Conservation (phyloP, 2,888 invertebrate species). For the Sesia bembeciformis region DNA sequence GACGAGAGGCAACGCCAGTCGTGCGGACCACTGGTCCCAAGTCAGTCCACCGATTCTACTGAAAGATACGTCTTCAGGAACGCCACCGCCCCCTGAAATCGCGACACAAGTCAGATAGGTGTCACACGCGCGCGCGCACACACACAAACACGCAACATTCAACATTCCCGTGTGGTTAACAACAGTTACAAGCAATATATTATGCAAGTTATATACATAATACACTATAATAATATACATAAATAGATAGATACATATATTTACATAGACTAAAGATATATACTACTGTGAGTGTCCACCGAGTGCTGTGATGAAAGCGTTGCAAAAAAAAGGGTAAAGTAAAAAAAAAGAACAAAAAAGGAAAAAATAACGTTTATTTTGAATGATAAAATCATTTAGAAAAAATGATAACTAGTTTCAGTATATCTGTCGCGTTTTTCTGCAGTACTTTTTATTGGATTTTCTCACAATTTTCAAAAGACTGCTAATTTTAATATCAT, state of each 20-base stretch:
- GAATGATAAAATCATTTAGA: not conserved
- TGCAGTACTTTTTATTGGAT: not conserved
- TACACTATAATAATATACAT: slow-evolving; percentile 21
- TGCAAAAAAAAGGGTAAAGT: slow-evolving; percentile 48
- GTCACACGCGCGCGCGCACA: slow-evolving; percentile 13
- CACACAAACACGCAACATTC: slow-evolving; percentile 30
- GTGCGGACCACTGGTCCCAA: slow-evolving; percentile 84
- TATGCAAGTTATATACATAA: slow-evolving; percentile 45
- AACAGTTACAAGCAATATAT: slow-evolving; percentile 54
- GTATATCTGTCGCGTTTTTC: not conserved
- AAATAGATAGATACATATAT: slow-evolving; percentile 27
- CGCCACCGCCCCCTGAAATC: slow-evolving; percentile 42
- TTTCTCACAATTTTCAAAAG: not conserved
- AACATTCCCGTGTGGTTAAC: slow-evolving; percentile 56
- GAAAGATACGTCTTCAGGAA: slow-evolving; percentile 79
- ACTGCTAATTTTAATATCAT: slow-evolving; percentile 3
- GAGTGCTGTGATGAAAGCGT: slow-evolving; percentile 72
- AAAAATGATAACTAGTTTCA: not conserved
- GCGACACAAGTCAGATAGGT: slow-evolving; percentile 24
- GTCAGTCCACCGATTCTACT: slow-evolving; percentile 79
- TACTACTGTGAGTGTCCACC: slow-evolving; percentile 67
- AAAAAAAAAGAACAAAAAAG: slow-evolving; percentile 58
- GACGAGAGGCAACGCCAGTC: slow-evolving; percentile 82
- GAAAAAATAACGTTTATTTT: slow-evolving; percentile 59
- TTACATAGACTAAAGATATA: slow-evolving; percentile 22